phyloP scores from a whole-genome alignment of 2,797 vertebrate genomes.

The Remorina albescens region DNA sequence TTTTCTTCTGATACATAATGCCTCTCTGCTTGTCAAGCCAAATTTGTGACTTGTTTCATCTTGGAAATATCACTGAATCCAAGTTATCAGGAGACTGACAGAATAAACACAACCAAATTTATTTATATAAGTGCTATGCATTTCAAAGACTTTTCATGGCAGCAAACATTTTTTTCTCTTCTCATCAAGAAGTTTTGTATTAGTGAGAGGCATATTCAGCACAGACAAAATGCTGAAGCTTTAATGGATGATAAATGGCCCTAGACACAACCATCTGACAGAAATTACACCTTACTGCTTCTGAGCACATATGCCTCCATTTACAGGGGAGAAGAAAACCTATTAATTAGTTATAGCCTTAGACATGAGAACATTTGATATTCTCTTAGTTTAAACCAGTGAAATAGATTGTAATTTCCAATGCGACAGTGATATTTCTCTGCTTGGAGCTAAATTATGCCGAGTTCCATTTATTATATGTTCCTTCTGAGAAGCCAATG shows the following conservation, averaged over 20 bases:
- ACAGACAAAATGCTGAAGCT: constrained; percentile 54
- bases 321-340: constrained; percentile 6
- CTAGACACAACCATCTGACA: constrained; percentile 28
- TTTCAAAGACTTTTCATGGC: constrained; percentile 73
- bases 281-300: constrained; percentile 34
- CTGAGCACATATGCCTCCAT: background rate
- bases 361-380: constrained; percentile 27
- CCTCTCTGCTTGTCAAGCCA: constrained; percentile 76
- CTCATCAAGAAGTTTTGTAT: constrained; percentile 63
- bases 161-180: constrained; percentile 47
- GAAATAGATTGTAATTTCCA: background rate
- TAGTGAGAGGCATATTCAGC: constrained; percentile 72
- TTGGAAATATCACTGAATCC: constrained; percentile 76
- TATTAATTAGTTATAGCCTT: constrained; percentile 12
- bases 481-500: constrained; percentile 31
- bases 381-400: constrained; percentile 21
- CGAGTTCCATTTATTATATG: constrained; percentile 28
- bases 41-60: constrained; percentile 82
- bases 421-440: constrained; percentile 1
- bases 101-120: constrained; percentile 77
- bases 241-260: constrained; percentile 57
- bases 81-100: constrained; percentile 78
- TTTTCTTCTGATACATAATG: constrained; percentile 68
- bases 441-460: constrained; percentile 8
- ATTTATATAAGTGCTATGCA: constrained; percentile 74